A percentile compares a stretch with the other conserved stretches of the same genome.
Conservation (phyloP, 1,140 invertebrate species). For the Ostrea denselamellosa region DNA sequence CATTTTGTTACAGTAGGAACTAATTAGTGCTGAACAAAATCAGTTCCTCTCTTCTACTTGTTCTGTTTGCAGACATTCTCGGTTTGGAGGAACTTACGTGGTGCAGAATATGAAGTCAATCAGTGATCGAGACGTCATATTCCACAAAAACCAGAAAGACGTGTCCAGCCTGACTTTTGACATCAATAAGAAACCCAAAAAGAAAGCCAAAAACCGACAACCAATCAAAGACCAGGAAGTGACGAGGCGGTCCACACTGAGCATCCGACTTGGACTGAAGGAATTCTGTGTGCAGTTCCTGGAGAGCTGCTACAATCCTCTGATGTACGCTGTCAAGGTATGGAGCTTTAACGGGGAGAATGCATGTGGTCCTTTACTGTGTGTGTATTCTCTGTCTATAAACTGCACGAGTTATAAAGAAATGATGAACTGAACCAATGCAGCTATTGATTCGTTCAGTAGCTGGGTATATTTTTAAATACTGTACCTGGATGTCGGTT, state of each 20-base stretch:
- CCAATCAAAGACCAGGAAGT: constrained; percentile 82
- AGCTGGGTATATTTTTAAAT: neutral
- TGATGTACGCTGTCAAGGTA: constrained; percentile 90
- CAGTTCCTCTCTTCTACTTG: neutral
- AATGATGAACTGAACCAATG: neutral
- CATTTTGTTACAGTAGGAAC: neutral
- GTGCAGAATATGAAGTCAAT: constrained; percentile 96
- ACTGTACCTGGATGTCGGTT: neutral
- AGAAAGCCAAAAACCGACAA: constrained; percentile 84
- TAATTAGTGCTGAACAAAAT: neutral
- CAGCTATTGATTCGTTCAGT: neutral
- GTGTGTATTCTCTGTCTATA: neutral
- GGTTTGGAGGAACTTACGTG: constrained; percentile 95
- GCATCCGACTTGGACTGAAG: constrained; percentile 91
- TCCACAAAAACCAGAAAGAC: constrained; percentile 89
- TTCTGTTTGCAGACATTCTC: constrained; percentile 85
- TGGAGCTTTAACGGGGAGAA: constrained; percentile 13
- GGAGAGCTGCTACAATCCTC: constrained; percentile 93
- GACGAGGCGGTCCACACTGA: constrained; percentile 87
- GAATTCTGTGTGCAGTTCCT: constrained; percentile 97
- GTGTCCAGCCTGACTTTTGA: constrained; percentile 87
- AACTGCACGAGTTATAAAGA: neutral
- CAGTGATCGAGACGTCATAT: constrained; percentile 93
- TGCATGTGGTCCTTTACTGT: too few relatives aligned
- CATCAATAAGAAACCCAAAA: constrained; percentile 81